phyloP scores from a whole-genome alignment of 2,888 invertebrate genomes.

The Phaedon cochleariae region DNA sequence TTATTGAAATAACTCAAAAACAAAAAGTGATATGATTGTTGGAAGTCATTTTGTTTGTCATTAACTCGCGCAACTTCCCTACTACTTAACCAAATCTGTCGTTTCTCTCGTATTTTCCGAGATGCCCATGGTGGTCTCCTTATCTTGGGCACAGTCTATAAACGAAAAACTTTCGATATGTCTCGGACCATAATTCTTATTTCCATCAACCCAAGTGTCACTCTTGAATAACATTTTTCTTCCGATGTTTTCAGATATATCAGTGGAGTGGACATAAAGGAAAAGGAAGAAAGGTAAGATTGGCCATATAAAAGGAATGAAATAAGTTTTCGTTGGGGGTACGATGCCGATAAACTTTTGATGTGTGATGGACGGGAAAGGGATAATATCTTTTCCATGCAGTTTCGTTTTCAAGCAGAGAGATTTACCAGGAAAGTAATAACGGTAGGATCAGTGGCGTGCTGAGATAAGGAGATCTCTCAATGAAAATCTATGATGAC shows the following conservation, averaged over 20 bases:
- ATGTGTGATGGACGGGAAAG: slow-evolving; percentile 26
- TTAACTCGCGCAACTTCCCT: no score
- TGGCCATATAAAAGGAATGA: slow-evolving; percentile 21
- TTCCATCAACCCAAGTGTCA: slow-evolving; percentile 21
- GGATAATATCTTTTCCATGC: slow-evolving; percentile 30
- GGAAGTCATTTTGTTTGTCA: no score
- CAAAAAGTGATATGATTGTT: no score
- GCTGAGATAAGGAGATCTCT: not conserved
- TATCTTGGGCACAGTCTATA: no score
- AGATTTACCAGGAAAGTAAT: slow-evolving; percentile 15
- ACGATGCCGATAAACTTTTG: slow-evolving; percentile 29
- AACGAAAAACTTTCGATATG: no score
- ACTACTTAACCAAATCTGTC: no score
- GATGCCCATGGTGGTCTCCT: no score
- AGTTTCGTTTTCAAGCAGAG: slow-evolving; percentile 19
- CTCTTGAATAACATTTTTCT: slow-evolving; percentile 26
- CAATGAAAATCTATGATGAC: no score
- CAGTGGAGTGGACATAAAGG: slow-evolving; percentile 23
- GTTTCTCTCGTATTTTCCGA: no score
- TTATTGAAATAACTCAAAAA: no score
- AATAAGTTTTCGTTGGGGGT: slow-evolving; percentile 29
- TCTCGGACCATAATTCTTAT: slow-evolving; percentile 14
- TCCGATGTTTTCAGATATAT: slow-evolving; percentile 30
- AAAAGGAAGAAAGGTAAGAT: slow-evolving; percentile 24
- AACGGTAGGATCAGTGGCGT: slow-evolving; percentile 11